These are phyloP conservation scores for Eupithecia inturbata DNA, from an alignment of 2,888 invertebrate genomes.

Conservation along the genomic window DNA sequence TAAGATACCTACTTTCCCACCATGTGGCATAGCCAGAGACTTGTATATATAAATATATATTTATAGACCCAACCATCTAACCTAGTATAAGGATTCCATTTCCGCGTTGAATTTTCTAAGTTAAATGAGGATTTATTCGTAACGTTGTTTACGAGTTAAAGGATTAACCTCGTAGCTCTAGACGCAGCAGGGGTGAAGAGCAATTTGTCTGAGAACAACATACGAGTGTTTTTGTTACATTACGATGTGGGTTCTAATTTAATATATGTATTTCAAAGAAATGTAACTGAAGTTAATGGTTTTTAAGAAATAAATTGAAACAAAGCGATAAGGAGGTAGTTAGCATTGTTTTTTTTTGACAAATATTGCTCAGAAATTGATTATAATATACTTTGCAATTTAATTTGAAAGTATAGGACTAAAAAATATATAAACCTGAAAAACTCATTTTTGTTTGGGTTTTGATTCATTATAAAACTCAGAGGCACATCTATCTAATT, in stretches of 20 bases:
- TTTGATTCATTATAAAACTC: too few relatives aligned
- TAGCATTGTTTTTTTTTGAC: not conserved
- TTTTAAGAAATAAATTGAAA: not conserved
- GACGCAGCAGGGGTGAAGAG: slow-evolving; percentile 35
- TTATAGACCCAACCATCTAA: slow-evolving; percentile 9
- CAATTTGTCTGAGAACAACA: slow-evolving; percentile 34
- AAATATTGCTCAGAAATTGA: too few relatives aligned
- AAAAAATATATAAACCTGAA: too few relatives aligned
- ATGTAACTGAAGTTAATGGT: not conserved
- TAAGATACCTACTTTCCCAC: too few relatives aligned
- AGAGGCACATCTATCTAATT: too few relatives aligned
- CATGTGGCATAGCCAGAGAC: too few relatives aligned
- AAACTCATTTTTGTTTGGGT: too few relatives aligned
- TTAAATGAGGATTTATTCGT: slow-evolving; percentile 45
- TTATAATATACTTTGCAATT: too few relatives aligned
- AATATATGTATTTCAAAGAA: not conserved
- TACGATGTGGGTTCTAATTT: not conserved
- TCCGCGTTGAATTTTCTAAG: slow-evolving; percentile 32
- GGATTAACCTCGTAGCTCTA: slow-evolving; percentile 41
- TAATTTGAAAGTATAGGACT: too few relatives aligned
- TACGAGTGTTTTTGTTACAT: slow-evolving; percentile 25
- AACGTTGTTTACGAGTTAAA: slow-evolving; percentile 33
- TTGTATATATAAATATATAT: too few relatives aligned
- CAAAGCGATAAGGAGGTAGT: not conserved
- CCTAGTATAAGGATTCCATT: slow-evolving; percentile 32